Evolutionary conservation across 2,113 vertebrate genomes (phyloP).

Genomic region (Beaufortia kweichowensis): DNA sequence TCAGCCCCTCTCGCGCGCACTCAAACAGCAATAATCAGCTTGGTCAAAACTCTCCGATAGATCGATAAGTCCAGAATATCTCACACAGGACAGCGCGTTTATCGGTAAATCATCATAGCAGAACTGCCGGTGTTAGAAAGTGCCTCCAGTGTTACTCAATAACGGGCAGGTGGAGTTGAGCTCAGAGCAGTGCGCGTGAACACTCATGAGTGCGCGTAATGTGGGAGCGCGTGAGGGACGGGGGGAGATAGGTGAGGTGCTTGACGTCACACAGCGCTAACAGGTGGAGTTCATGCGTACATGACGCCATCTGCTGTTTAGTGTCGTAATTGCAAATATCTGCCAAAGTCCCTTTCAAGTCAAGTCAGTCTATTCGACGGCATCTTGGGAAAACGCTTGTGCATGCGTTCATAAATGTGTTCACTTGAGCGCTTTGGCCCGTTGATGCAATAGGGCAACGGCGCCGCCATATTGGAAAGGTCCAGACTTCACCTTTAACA

Average conservation of each 20-base stretch:
- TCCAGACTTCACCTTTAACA: too few relatives aligned
- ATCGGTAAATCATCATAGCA: conserved; percentile 62
- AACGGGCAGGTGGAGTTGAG: conserved; percentile 2
- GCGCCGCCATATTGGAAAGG: too few relatives aligned
- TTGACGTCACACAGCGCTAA: conserved; percentile 42
- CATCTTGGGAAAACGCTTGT: too few relatives aligned
- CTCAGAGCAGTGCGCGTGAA: conserved; percentile 64
- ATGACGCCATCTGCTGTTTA: conserved; percentile 22
- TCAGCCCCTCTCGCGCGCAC: conserved; percentile 26
- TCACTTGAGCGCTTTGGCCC: too few relatives aligned
- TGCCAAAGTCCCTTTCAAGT: too few relatives aligned
- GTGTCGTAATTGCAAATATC: neutral
- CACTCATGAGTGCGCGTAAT: conserved; percentile 64
- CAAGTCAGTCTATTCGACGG: too few relatives aligned
- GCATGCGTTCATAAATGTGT: too few relatives aligned
- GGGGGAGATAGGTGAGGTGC: conserved; percentile 40
- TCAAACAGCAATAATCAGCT: neutral
- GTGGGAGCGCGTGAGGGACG: conserved; percentile 47
- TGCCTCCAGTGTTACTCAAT: neutral
- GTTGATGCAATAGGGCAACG: too few relatives aligned
- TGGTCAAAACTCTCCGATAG: neutral
- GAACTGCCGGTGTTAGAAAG: conserved; percentile 1
- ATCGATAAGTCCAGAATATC: conserved; percentile 12
- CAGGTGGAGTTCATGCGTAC: neutral
- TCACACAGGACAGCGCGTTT: conserved; percentile 36